Conservation (phyloP, 2,888 invertebrate species). For the Falcaria lacertinaria region DNA sequence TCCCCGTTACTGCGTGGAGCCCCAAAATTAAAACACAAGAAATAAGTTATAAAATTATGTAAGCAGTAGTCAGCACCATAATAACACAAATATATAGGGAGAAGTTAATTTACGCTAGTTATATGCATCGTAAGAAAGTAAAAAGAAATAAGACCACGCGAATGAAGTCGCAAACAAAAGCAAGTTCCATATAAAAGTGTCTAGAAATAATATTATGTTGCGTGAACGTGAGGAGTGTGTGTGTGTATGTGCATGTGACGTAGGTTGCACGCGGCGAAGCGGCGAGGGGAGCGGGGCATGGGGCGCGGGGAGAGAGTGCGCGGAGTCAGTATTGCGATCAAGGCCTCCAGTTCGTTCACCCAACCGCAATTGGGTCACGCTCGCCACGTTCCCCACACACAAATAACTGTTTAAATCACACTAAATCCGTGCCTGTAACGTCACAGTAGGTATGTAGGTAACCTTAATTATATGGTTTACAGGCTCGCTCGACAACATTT, state of each 20-base stretch:
- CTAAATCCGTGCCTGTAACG: constrained; percentile 69
- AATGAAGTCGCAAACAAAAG: too few relatives aligned
- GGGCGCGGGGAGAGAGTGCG: constrained; percentile 32
- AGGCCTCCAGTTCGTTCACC: constrained; percentile 78
- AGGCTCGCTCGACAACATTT: background rate
- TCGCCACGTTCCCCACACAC: constrained; percentile 54
- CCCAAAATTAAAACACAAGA: too few relatives aligned
- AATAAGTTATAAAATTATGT: too few relatives aligned
- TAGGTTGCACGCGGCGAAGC: constrained; percentile 28
- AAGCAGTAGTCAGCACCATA: too few relatives aligned
- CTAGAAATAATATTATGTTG: constrained; percentile 48
- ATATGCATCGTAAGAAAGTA: too few relatives aligned
- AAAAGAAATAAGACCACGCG: too few relatives aligned
- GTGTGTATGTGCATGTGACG: constrained; percentile 37
- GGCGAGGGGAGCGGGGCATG: constrained; percentile 15
- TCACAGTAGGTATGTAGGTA: constrained; percentile 50
- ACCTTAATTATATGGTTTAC: constrained; percentile 36
- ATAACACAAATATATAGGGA: too few relatives aligned
- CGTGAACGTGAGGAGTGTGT: constrained; percentile 28
- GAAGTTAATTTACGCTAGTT: too few relatives aligned
- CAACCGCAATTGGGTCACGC: constrained; percentile 71
- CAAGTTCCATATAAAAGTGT: constrained; percentile 34
- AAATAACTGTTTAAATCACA: constrained; percentile 69
- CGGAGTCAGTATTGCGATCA: constrained; percentile 74
- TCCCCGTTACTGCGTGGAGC: too few relatives aligned